Evolutionary conservation across 2,888 invertebrate genomes (phyloP), one percentile per base, ranked within the genome.

Genomic region (Thera britannica): DNA sequence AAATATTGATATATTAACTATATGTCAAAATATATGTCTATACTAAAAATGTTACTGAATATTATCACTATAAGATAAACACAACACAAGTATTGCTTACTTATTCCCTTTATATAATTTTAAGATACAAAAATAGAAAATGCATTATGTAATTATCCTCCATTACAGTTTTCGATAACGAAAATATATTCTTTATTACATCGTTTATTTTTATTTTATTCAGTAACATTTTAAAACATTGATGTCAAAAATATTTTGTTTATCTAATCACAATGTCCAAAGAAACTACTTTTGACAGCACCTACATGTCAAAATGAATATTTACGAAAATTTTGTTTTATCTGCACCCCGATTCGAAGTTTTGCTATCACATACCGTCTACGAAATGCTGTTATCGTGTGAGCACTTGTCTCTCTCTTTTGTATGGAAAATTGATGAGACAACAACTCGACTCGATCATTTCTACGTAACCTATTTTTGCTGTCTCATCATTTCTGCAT

Each of bases 281-380:
- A 72, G 35, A 60, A 68, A 71, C 54, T 68, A 64, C 51, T 63
- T 75, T 74, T 57, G 72, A 78, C 78, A 87, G 87, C 87, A 87
- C 87, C 87, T 85, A 86, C 76, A 77, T 78, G 80, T 79, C 79
- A 79, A 80, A 81, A 77, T 79, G 75, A 82, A 83, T 85, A 68
- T 75, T 77, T 81, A 83, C 75, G 77, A 79, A 80, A 75, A 23
- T 36, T 56, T 67, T 62, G 71, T 69, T 35, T 67, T 74, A 54
- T 49, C 65, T 67, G 23, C 23, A 23, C 23, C 23, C 23, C 23
- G 23, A 23, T 23, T 23, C 23, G 23, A 23, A 23, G 23, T 23
- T 23, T 23, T 23, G 23, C 23, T 23, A 23, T 23, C 23, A 23
- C 23, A 23, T 23, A 23, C 23, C 23, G 23, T 23, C 23, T 23